phyloP scores from a whole-genome alignment of 1,140 invertebrate genomes.

The Eueides isabella region DNA sequence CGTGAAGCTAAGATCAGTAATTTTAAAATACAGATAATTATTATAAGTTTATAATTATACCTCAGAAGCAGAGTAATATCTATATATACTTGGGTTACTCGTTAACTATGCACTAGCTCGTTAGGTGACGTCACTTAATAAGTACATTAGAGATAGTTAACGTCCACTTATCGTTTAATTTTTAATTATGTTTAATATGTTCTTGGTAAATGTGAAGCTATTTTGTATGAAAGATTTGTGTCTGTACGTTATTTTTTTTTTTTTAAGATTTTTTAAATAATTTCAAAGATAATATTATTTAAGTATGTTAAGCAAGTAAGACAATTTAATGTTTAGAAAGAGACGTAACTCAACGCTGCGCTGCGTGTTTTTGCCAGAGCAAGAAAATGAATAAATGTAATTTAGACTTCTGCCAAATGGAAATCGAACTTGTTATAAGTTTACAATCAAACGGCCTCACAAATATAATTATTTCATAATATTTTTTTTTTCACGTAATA shows the following conservation, averaged over 20 bases:
- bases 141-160: conserved; percentile 7
- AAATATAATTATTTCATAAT: neutral
- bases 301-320: no score
- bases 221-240: neutral
- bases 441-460: no score
- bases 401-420: no score
- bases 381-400: no score
- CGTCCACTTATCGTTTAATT: conserved; percentile 4
- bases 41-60: neutral
- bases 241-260: neutral
- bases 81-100: neutral
- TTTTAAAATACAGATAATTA: neutral
- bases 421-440: no score
- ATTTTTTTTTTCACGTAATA: neutral
- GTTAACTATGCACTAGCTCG: conserved; percentile 1
- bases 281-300: neutral
- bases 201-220: neutral
- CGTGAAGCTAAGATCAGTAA: neutral
- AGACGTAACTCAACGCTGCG: no score
- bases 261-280: neutral
- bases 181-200: neutral
- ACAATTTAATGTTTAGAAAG: no score
- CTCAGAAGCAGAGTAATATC: neutral
- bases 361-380: no score
- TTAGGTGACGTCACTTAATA: conserved; percentile 11